Conservation (phyloP, 2,113 vertebrate species). For the Dascyllus trimaculatus region DNA sequence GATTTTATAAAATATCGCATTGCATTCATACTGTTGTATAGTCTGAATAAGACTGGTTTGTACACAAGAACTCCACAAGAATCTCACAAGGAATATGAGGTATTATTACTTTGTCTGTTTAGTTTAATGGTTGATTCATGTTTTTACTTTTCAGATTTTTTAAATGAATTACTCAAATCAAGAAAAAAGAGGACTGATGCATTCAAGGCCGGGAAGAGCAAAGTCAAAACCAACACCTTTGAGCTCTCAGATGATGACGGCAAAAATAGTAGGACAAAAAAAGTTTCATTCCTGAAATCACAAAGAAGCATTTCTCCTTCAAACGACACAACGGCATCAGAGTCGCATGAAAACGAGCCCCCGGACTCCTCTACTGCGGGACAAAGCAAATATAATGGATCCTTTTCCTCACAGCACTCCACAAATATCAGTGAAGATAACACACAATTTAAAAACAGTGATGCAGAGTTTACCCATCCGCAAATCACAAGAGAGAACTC, state of each 20-base stretch:
- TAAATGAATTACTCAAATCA: constrained; percentile 74
- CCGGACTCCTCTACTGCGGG: not conserved
- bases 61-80: no score
- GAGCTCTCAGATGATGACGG: constrained; percentile 84
- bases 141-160: constrained; percentile 48
- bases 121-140: not conserved
- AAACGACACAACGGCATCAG: not conserved
- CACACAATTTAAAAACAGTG: constrained; percentile 23
- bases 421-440: constrained; percentile 37
- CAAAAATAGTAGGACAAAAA: constrained; percentile 79
- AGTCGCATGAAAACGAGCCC: constrained; percentile 21
- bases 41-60: not conserved
- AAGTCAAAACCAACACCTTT: constrained; percentile 82
- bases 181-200: constrained; percentile 71
- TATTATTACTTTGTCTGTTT: not conserved
- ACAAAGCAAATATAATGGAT: constrained; percentile 5
- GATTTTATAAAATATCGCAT: no score
- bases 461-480: constrained; percentile 11
- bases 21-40: no score
- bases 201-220: constrained; percentile 68
- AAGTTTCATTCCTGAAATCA: constrained; percentile 84
- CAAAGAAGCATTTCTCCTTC: constrained; percentile 57
- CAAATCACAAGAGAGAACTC: constrained; percentile 33
- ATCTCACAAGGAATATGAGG: no score
- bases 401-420: constrained; percentile 30